Percentiles rank a stretch among this genome's conserved stretches.
These are phyloP conservation scores for Tympanuchus pallidicinctus DNA, from an alignment of 2,113 vertebrate genomes.

Conservation along the genomic window DNA sequence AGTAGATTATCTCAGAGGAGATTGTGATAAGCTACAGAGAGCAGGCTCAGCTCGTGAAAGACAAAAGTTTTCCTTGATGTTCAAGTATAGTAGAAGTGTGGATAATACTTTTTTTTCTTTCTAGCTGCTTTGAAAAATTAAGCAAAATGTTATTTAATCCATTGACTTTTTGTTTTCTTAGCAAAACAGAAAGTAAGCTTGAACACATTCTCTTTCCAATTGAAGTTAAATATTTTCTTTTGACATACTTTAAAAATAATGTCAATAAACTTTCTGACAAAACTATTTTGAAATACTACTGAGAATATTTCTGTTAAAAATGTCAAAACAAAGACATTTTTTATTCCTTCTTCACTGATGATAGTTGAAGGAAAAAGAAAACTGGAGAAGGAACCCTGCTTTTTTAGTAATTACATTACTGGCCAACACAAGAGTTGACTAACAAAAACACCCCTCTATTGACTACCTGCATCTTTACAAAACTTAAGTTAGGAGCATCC, in stretches of 20 bases:
- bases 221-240: not conserved
- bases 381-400: not conserved
- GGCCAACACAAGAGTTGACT: not conserved
- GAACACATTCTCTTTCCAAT: not conserved
- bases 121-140: not conserved
- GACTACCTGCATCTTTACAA: not conserved
- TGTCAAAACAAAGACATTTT: slow-evolving; percentile 16
- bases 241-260: not conserved
- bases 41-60: not conserved
- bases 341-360: not conserved
- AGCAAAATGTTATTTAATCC: not conserved
- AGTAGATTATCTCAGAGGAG: not conserved
- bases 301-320: not conserved
- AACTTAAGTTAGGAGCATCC: not conserved
- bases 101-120: not conserved
- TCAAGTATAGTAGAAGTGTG: not conserved
- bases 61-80: not conserved
- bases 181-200: not conserved
- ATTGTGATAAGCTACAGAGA: not conserved
- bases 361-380: not conserved
- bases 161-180: not conserved
- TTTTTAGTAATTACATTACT: not conserved
- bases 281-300: not conserved
- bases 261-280: not conserved
- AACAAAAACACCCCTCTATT: not conserved